A percentile compares a stretch with the other conserved stretches of the same genome.
phyloP scores from a whole-genome alignment of 2,888 invertebrate species.

The Julus scanicus region DNA sequence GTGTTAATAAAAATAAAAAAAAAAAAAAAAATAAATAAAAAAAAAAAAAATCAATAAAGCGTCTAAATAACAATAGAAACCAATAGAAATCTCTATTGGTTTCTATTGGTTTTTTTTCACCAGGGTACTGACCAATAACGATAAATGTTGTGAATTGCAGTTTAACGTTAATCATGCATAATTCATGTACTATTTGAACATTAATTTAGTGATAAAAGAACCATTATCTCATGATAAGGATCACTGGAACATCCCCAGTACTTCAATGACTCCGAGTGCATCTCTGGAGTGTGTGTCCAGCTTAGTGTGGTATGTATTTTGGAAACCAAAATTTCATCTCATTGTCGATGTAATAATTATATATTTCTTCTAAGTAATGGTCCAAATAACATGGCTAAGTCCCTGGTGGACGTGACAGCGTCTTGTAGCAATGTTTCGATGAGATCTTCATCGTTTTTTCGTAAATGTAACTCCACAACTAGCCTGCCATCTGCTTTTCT shows the following conservation, averaged over 20 bases:
- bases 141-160: too few relatives aligned
- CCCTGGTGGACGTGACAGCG: constrained; percentile 26
- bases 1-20: too few relatives aligned
- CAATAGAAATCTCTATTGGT: too few relatives aligned
- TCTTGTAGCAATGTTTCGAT: constrained; percentile 16
- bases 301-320: not conserved
- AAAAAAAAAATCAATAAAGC: too few relatives aligned
- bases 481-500: constrained; percentile 48
- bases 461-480: constrained; percentile 38
- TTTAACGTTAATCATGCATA: too few relatives aligned
- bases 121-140: too few relatives aligned
- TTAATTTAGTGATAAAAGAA: not conserved
- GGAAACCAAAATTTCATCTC: not conserved
- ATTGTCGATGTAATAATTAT: not conserved
- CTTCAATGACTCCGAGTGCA: not conserved
- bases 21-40: too few relatives aligned
- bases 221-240: not conserved
- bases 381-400: constrained; percentile 19
- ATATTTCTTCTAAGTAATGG: not conserved
- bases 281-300: not conserved
- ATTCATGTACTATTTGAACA: too few relatives aligned
- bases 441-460: constrained; percentile 30
- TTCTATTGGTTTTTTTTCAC: too few relatives aligned
- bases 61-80: too few relatives aligned
- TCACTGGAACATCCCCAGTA: not conserved